These are phyloP conservation scores for Ennomos erosarius DNA, from an alignment of 2,888 invertebrate genomes.

Conservation along the genomic window DNA sequence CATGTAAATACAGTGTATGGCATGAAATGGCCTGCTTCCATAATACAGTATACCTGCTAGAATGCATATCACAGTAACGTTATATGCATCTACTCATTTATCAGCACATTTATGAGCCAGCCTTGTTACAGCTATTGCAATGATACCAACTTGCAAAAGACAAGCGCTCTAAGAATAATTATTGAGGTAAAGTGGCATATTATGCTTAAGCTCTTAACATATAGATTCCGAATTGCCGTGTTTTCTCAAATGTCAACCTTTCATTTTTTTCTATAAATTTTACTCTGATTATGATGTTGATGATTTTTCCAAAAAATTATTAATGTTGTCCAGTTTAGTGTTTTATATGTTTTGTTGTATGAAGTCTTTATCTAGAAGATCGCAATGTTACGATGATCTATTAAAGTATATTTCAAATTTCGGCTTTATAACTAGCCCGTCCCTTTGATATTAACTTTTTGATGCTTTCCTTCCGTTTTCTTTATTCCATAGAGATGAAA, in stretches of 20 bases:
- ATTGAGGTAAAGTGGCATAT: conserved; percentile 9
- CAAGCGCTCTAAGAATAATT: conserved; percentile 15
- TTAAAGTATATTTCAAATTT: conserved; percentile 1
- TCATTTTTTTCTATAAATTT: too few species aligned
- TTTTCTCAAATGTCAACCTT: too few species aligned
- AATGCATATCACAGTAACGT: conserved; percentile 27
- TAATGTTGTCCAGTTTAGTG: too few species aligned
- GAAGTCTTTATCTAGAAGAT: too few species aligned
- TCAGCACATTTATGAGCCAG: conserved; percentile 6
- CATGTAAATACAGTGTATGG: conserved; percentile 14
- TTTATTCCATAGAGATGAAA: background rate
- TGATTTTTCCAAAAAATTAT: too few species aligned
- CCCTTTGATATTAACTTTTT: conserved; percentile 14
- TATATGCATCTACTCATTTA: conserved; percentile 27
- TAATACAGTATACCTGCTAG: conserved; percentile 20
- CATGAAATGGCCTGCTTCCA: conserved; percentile 37
- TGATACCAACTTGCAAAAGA: conserved; percentile 12
- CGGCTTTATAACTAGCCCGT: conserved; percentile 9
- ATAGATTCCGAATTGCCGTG: too few species aligned
- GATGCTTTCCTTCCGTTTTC: conserved; percentile 7
- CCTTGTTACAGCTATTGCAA: conserved; percentile 41
- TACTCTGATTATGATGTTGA: too few species aligned
- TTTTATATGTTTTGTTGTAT: too few species aligned
- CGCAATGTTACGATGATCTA: background rate
- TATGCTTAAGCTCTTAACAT: too few species aligned